Evolutionary conservation across 2,797 vertebrate genomes (phyloP).

Genomic region (Neostethus bicornis): DNA sequence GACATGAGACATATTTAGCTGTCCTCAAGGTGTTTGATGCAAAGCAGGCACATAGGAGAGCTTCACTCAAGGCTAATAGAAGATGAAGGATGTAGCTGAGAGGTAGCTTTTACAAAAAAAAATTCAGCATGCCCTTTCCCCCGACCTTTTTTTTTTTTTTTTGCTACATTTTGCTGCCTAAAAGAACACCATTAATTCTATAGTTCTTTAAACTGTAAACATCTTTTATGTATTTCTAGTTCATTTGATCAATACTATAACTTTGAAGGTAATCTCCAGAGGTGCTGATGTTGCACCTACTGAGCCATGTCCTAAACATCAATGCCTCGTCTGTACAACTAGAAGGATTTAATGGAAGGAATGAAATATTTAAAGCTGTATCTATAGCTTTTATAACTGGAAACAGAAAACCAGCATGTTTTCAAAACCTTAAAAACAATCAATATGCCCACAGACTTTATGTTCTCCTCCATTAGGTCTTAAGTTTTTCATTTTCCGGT

Average conservation of each 20-base stretch:
- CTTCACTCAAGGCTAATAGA: conserved; percentile 19
- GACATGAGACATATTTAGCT: conserved; percentile 19
- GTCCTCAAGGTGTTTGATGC: conserved; percentile 12
- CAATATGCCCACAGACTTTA: not conserved
- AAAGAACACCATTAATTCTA: too few species aligned
- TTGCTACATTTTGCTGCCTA: too few species aligned
- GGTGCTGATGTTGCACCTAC: too few species aligned
- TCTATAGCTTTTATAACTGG: too few species aligned
- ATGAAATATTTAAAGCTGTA: not conserved
- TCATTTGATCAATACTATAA: not conserved
- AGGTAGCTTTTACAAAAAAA: conserved; percentile 5
- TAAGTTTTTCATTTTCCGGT: not conserved
- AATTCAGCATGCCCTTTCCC: not conserved
- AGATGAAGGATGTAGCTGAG: conserved; percentile 16
- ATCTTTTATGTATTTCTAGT: too few species aligned
- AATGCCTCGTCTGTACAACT: not conserved
- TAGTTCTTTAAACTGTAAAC: too few species aligned
- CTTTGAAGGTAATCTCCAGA: too few species aligned
- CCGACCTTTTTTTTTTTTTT: not conserved
- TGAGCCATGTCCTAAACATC: too few species aligned
- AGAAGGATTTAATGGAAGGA: not conserved
- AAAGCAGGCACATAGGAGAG: conserved; percentile 24
- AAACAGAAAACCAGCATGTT: not conserved
- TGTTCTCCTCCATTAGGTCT: not conserved
- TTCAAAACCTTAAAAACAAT: not conserved